Evolutionary conservation across 2,113 vertebrate species (phyloP).

Genomic region (Castor canadensis): DNA sequence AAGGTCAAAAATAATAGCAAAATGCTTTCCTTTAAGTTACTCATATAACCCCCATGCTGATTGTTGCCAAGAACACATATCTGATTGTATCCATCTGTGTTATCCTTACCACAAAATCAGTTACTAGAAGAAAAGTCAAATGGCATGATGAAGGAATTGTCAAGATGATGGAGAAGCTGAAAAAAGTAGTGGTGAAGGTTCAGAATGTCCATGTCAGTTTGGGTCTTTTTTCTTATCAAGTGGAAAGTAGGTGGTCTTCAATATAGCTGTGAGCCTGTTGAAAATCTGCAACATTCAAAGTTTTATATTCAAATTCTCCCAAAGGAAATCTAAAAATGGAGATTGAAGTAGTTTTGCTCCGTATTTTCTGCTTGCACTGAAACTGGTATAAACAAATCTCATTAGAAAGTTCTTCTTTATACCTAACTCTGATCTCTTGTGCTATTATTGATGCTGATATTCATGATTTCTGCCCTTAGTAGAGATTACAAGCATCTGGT

Average conservation of each 20-base stretch:
- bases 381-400: background rate
- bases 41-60: background rate
- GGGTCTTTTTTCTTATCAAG: background rate
- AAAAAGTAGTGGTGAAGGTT: background rate
- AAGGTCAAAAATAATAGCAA: background rate
- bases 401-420: conserved; percentile 11
- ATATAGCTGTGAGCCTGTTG: background rate
- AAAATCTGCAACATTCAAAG: background rate
- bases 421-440: background rate
- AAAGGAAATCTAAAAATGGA: background rate
- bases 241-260: background rate
- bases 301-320: background rate
- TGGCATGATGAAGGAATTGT: accelerated
- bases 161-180: background rate
- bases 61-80: background rate
- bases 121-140: background rate
- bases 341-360: background rate
- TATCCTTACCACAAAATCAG: background rate
- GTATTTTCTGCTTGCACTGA: background rate
- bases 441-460: background rate
- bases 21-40: background rate
- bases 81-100: background rate
- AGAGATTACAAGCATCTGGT: conserved; percentile 54
- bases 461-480: conserved; percentile 17
- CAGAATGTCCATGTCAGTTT: background rate